Evolutionary conservation across 1,140 invertebrate genomes (phyloP), one percentile per base, ranked within the genome.

Genomic region (Liolophura sinensis): DNA sequence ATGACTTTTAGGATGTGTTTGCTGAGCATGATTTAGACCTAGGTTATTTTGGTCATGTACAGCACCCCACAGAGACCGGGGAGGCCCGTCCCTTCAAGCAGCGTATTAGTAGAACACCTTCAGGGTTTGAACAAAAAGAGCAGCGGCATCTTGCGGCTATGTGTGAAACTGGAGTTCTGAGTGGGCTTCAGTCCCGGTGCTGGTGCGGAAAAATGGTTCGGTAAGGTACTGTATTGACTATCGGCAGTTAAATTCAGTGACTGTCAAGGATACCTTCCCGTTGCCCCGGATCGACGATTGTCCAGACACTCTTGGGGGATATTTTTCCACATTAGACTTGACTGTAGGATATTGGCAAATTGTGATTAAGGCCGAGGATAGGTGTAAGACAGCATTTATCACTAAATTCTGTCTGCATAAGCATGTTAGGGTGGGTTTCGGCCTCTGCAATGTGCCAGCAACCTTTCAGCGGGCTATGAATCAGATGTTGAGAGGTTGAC

Each of bases 191-290:
- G 60, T 64, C 16, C 51, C 65, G 31, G 71, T 78, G 0, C 54
- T 78, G 15, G 60, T 76, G 9, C 88, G 89, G 57, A 86, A 87
- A 52, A 75, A 87, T 78, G 81, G 85, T 60, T 46, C 75, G 54
- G 61, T 79, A 24, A 69, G 84, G 59, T 71, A 87, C 69, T 86
- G 81, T 67, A 68, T 88, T 0, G 86, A 88, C 73, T 88, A 80
- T 71, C 59, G 86, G 31, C 49, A 59, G n/a, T 47, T 88, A 12
- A 88, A 88, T 69, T 15, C 9, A 64, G 72, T 68, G 0, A 87
- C 82, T 0, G 72, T 77, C 0, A 73, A 75, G 52, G 86, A 89
- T 72, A 73, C 66, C 27, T 89, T 84, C 69, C 87, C 88, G 69
- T 57, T 89, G 1, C 87, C 86, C 0, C 54, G 70, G 0, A 86